These are phyloP conservation scores for Octonoba sinensis DNA, from an alignment of 2,888 invertebrate genomes.

Conservation along the genomic window DNA sequence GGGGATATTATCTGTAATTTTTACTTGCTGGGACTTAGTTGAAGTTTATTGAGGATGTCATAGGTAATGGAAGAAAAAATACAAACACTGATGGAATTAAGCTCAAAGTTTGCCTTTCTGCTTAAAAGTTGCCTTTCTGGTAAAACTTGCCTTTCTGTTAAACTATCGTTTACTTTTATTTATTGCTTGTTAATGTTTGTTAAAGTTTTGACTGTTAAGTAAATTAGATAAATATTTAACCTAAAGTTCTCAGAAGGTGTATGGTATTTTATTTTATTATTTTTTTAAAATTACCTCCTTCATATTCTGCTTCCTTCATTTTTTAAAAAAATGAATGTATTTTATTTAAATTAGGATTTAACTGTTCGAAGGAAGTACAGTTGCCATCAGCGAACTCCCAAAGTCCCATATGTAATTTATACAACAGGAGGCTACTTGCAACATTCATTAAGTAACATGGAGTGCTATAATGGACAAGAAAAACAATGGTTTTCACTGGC, in stretches of 20 bases:
- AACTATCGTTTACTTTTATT: background rate
- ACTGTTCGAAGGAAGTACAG: slow-evolving; percentile 88
- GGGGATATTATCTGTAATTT: too few species aligned
- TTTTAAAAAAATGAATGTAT: slow-evolving; percentile 65
- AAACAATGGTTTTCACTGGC: slow-evolving; percentile 86
- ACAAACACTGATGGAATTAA: background rate
- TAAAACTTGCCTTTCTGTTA: too few species aligned
- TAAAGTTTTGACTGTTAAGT: too few species aligned
- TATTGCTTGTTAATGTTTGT: background rate
- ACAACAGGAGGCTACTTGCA: slow-evolving; percentile 90
- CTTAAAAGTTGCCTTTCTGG: background rate
- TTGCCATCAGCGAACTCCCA: slow-evolving; percentile 87
- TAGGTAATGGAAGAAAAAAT: too few species aligned
- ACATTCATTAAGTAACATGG: slow-evolving; percentile 87
- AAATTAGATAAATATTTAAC: background rate
- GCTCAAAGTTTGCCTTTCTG: background rate
- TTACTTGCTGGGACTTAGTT: too few species aligned
- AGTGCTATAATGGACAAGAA: slow-evolving; percentile 89
- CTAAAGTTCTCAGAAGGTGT: background rate
- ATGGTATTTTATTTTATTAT: background rate
- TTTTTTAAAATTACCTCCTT: background rate
- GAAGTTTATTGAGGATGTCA: too few species aligned
- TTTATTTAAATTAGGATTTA: slow-evolving; percentile 77
- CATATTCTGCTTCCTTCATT: background rate
- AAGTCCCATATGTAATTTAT: slow-evolving; percentile 90